Percentiles rank a stretch among this genome's conserved stretches.
These are phyloP conservation scores for Hylaeus volcanicus DNA, from an alignment of 1,140 invertebrate species.

Conservation along the genomic window DNA sequence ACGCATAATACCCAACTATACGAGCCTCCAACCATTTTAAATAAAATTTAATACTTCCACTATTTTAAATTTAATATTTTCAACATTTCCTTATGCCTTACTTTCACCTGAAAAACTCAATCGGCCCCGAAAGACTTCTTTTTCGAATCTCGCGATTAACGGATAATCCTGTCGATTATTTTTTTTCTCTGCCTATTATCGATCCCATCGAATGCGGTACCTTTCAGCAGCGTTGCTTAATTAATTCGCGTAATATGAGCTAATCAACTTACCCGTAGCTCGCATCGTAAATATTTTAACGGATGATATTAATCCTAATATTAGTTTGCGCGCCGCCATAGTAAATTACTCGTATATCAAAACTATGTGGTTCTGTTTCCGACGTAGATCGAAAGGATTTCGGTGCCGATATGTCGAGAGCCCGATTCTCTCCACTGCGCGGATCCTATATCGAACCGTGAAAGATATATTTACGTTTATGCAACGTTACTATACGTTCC, in stretches of 20 bases:
- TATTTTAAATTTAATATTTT: too few relatives aligned
- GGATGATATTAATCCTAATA: constrained; percentile 50
- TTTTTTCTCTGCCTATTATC: background rate
- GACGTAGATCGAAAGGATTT: background rate
- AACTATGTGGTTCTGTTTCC: constrained; percentile 21
- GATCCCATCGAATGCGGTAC: constrained; percentile 10
- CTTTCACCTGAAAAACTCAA: too few relatives aligned
- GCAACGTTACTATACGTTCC: too few relatives aligned
- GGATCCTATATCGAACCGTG: background rate
- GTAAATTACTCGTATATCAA: constrained; percentile 42
- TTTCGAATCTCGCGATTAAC: background rate
- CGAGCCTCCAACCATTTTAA: too few relatives aligned
- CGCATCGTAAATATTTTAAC: constrained; percentile 57
- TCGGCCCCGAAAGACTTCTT: background rate
- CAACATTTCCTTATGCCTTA: too few relatives aligned
- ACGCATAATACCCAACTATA: too few relatives aligned
- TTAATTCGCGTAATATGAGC: constrained; percentile 52
- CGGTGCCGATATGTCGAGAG: background rate
- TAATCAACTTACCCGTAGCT: constrained; percentile 43
- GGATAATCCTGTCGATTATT: background rate
- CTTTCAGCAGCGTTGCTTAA: constrained; percentile 42
- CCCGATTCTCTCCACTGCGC: background rate
- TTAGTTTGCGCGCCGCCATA: constrained; percentile 14
- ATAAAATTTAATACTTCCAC: too few relatives aligned
- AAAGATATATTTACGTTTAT: too few relatives aligned